Evolutionary conservation across 2,888 invertebrate species (phyloP).

Genomic region (Gari tellinella): DNA sequence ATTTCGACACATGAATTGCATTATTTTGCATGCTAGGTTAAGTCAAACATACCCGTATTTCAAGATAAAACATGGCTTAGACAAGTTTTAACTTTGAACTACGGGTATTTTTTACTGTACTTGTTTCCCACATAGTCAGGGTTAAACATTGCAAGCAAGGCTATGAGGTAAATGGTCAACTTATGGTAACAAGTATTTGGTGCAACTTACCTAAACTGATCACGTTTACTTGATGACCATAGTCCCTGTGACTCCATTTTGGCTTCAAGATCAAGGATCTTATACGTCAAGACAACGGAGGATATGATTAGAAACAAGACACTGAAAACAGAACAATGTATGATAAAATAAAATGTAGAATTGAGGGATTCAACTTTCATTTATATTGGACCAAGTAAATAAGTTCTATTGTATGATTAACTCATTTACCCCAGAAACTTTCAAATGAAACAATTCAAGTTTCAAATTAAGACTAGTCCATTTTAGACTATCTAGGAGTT

Average conservation of each 20-base stretch:
- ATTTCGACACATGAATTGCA: no score
- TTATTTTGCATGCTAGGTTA: no score
- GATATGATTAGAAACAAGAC: conserved; percentile 87
- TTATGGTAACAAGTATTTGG: conserved; percentile 18
- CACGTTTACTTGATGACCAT: conserved; percentile 51
- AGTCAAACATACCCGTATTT: no score
- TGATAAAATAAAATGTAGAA: no score
- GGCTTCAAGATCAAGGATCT: conserved; percentile 86
- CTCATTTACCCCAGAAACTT: no score
- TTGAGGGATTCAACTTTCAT: no score
- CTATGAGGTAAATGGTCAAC: background rate
- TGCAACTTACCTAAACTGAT: conserved; percentile 46
- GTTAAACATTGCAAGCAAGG: background rate
- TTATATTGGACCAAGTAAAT: no score
- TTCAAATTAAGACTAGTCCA: no score
- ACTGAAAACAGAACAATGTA: conserved; percentile 65
- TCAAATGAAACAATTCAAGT: no score
- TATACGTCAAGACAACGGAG: conserved; percentile 87
- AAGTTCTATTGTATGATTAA: no score
- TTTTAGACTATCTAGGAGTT: no score
- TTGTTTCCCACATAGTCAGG: background rate
- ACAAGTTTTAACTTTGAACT: background rate
- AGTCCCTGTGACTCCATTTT: conserved; percentile 69
- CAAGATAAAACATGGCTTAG: background rate
- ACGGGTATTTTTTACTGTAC: background rate